Conservation (phyloP, 2,797 vertebrate genomes). For the Cephalopachus bancanus region DNA sequence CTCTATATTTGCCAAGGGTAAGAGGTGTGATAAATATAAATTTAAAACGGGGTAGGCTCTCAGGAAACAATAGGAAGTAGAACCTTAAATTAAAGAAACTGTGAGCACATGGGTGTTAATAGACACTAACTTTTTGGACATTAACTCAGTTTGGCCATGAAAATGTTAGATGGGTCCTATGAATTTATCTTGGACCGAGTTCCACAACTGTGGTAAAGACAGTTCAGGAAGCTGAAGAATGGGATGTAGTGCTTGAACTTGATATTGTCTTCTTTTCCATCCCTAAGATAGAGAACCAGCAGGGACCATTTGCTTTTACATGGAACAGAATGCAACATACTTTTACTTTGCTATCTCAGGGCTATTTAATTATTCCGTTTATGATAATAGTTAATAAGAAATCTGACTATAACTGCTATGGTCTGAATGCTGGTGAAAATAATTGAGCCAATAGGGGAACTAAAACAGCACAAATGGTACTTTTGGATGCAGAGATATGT, state of each 20-base stretch:
- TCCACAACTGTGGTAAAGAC: background rate
- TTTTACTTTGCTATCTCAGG: background rate
- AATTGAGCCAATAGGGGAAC: no score
- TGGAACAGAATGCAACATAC: background rate
- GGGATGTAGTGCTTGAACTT: background rate
- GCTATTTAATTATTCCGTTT: background rate
- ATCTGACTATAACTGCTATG: background rate
- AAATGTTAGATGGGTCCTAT: background rate
- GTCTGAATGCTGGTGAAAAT: background rate
- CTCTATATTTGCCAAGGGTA: background rate
- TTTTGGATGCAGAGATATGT: no score
- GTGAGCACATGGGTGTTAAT: background rate
- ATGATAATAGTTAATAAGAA: background rate
- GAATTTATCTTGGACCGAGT: background rate
- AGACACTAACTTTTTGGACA: background rate
- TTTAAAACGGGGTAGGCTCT: background rate
- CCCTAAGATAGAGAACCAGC: background rate
- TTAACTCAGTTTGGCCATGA: background rate
- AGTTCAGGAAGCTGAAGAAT: background rate
- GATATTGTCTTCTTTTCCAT: background rate
- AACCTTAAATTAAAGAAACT: background rate
- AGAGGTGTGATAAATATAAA: background rate
- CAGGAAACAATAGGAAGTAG: conserved; percentile 38
- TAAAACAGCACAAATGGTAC: no score
- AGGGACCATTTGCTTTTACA: background rate